phyloP scores from a whole-genome alignment of 2,888 invertebrate genomes.

The Philereme vetulata region DNA sequence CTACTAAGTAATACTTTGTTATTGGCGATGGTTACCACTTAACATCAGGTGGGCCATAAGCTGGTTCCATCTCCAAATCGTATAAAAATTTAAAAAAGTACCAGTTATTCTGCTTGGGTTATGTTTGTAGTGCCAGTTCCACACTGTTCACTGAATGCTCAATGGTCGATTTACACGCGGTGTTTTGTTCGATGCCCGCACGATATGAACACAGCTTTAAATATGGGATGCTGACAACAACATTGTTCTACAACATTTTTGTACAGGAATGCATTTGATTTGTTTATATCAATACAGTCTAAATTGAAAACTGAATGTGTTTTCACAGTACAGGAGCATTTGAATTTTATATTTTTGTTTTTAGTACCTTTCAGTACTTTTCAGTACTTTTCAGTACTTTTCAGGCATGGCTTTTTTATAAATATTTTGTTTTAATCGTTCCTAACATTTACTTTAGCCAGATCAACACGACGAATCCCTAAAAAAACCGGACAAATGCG shows the following conservation, averaged over 20 bases:
- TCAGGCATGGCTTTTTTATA: no score
- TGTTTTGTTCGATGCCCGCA: slow-evolving; percentile 28
- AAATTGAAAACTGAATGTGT: slow-evolving; percentile 9
- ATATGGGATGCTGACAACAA: slow-evolving; percentile 27
- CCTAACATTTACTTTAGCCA: no score
- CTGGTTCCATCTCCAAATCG: no score
- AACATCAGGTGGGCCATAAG: no score
- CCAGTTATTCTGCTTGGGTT: slow-evolving; percentile 13
- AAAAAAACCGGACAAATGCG: no score
- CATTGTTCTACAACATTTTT: slow-evolving; percentile 24
- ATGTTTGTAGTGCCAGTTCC: slow-evolving; percentile 23
- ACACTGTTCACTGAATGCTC: slow-evolving; percentile 34
- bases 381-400: no score
- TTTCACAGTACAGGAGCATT: not conserved
- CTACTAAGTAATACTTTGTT: no score
- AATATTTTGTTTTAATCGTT: no score
- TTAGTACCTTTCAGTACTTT: no score
- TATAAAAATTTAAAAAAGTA: not conserved
- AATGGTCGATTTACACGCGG: slow-evolving; percentile 28
- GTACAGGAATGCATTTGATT: not conserved
- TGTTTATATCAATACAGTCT: slow-evolving; percentile 11
- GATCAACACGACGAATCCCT: no score
- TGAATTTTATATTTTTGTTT: no score
- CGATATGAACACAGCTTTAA: slow-evolving; percentile 29
- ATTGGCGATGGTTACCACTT: no score